phyloP scores from a whole-genome alignment of 1,140 invertebrate genomes.

The Melipona quadrifasciata region DNA sequence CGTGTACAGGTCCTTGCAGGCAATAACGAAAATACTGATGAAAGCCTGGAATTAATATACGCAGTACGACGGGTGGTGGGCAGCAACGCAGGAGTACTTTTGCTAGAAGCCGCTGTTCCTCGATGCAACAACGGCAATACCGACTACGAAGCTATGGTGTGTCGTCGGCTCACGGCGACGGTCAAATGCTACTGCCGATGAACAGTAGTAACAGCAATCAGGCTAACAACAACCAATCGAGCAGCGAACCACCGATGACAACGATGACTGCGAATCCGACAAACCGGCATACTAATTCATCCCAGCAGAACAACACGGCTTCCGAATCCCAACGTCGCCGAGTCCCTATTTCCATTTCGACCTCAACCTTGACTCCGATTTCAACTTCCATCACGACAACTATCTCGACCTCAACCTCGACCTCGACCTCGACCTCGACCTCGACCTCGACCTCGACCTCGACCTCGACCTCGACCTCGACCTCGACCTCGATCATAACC shows the following conservation, averaged over 20 bases:
- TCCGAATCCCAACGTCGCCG: slow-evolving; percentile 73
- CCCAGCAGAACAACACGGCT: slow-evolving; percentile 72
- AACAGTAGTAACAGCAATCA: slow-evolving; percentile 67
- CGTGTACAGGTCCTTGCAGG: slow-evolving; percentile 10
- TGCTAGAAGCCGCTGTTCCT: slow-evolving; percentile 70
- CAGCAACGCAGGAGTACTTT: slow-evolving; percentile 64
- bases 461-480: slow-evolving; percentile 73
- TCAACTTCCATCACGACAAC: slow-evolving; percentile 72
- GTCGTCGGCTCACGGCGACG: slow-evolving; percentile 75
- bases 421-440: slow-evolving; percentile 71
- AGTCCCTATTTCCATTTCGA: slow-evolving; percentile 74
- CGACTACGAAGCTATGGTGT: slow-evolving; percentile 78
- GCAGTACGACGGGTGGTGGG: slow-evolving; percentile 57
- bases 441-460: slow-evolving; percentile 61
- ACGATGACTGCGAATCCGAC: slow-evolving; percentile 5
- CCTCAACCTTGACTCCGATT: slow-evolving; percentile 68
- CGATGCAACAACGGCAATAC: slow-evolving; percentile 77
- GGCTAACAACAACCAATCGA: slow-evolving; percentile 57
- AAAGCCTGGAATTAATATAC: slow-evolving; percentile 61
- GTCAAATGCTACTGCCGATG: slow-evolving; percentile 77
- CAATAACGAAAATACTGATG: slow-evolving; percentile 48
- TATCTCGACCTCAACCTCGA: slow-evolving; percentile 74
- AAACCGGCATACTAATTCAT: slow-evolving; percentile 61
- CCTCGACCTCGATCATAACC: slow-evolving; percentile 67
- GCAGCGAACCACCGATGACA: slow-evolving; percentile 20